These are phyloP conservation scores for Drosophila lutescens DNA, from an alignment of 2,888 invertebrate species.

Conservation along the genomic window DNA sequence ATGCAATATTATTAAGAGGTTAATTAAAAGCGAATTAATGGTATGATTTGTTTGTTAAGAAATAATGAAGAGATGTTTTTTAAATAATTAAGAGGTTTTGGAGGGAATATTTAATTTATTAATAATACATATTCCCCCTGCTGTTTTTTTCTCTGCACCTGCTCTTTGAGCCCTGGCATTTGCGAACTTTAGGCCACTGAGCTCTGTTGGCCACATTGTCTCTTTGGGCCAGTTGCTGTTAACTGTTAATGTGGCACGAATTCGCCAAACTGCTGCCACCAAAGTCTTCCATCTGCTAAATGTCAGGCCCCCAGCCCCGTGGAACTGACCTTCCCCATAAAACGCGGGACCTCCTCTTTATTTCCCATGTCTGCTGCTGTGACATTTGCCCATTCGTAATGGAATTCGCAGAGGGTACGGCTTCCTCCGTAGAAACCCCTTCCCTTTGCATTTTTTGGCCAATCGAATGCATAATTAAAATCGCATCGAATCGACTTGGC, in stretches of 20 bases:
- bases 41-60: not conserved
- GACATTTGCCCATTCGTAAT: constrained; percentile 40
- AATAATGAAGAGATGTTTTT: constrained; percentile 13
- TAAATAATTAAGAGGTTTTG: not conserved
- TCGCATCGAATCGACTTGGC: constrained; percentile 52
- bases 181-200: constrained; percentile 18
- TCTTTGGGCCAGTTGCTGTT: constrained; percentile 42
- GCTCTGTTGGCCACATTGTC: constrained; percentile 22
- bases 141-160: constrained; percentile 3
- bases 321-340: constrained; percentile 37
- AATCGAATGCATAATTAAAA: constrained; percentile 57
- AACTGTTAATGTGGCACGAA: constrained; percentile 50
- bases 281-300: constrained; percentile 29
- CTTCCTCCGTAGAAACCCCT: constrained; percentile 17
- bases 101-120: too few species aligned
- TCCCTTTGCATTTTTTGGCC: constrained; percentile 16
- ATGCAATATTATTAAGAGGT: constrained; percentile 10
- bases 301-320: constrained; percentile 33
- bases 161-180: constrained; percentile 37
- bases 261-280: constrained; percentile 24
- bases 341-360: not conserved
- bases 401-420: constrained; percentile 35
- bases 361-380: constrained; percentile 19
- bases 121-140: not conserved
- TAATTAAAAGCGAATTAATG: constrained; percentile 14